Conservation (phyloP, 2,113 vertebrate species). For the Aepyceros melampus region DNA sequence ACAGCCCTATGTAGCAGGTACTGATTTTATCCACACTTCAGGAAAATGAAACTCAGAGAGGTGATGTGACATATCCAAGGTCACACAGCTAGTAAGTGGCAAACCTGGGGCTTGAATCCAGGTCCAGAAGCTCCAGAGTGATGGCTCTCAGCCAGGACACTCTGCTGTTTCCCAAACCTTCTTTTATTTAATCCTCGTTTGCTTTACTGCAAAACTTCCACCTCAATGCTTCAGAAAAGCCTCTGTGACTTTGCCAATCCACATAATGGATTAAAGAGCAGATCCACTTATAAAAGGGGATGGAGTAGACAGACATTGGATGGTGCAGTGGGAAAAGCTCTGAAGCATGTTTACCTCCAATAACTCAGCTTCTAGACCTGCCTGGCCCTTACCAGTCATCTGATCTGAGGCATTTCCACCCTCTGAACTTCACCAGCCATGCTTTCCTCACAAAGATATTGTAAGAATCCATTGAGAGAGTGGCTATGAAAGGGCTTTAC, state of each 20-base stretch:
- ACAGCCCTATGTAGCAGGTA: not conserved
- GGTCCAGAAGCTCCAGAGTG: not conserved
- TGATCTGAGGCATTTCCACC: not conserved
- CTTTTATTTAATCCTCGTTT: not conserved
- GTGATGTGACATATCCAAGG: not conserved
- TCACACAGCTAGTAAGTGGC: not conserved
- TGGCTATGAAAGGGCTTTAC: not conserved
- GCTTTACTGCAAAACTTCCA: not conserved
- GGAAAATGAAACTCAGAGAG: not conserved
- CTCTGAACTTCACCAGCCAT: not conserved
- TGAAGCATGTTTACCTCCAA: fast-evolving
- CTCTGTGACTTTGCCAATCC: not conserved
- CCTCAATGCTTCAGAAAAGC: not conserved
- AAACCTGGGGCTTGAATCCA: not conserved
- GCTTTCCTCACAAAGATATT: not conserved
- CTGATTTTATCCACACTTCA: not conserved
- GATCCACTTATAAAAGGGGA: not conserved
- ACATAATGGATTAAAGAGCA: not conserved
- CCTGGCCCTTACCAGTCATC: not conserved
- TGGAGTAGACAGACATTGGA: not conserved
- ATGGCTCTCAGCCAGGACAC: not conserved
- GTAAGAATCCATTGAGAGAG: not conserved
- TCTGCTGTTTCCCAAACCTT: not conserved
- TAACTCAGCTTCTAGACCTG: not conserved
- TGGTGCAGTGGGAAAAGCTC: not conserved